These are phyloP conservation scores for Calliphora vomitoria DNA, from an alignment of 2,888 invertebrate genomes.

Conservation along the genomic window DNA sequence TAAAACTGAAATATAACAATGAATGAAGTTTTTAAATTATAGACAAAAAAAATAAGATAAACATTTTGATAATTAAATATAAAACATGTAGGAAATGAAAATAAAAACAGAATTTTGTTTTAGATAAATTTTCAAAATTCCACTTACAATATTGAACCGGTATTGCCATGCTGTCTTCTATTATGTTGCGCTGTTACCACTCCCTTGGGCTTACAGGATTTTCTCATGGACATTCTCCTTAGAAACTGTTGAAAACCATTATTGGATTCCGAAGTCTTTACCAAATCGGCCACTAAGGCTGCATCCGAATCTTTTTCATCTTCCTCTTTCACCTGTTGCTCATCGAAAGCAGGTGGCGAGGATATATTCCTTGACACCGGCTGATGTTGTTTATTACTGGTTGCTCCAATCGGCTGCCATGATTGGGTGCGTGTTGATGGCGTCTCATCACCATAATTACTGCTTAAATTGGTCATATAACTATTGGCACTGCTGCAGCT, in stretches of 20 bases:
- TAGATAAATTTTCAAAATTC: background rate
- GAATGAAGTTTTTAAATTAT: conserved; percentile 40
- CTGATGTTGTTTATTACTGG: conserved; percentile 78
- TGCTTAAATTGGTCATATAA: conserved; percentile 77
- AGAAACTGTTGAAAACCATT: conserved; percentile 83
- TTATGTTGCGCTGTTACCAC: conserved; percentile 45
- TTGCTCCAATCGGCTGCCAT: conserved; percentile 79
- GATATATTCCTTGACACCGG: conserved; percentile 85
- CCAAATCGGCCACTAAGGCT: conserved; percentile 57
- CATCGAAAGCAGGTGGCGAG: conserved; percentile 82
- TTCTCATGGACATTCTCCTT: conserved; percentile 83
- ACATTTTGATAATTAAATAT: conserved; percentile 12
- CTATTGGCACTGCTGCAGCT: conserved; percentile 80
- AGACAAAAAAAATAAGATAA: conserved; percentile 27
- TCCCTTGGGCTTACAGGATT: conserved; percentile 80
- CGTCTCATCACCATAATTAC: conserved; percentile 59
- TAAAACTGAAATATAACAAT: conserved; percentile 4
- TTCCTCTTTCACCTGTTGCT: conserved; percentile 44
- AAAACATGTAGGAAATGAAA: background rate
- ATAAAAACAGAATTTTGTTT: background rate
- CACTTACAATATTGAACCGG: conserved; percentile 84
- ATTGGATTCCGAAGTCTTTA: conserved; percentile 37
- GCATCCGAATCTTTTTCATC: conserved; percentile 62
- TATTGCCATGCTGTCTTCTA: conserved; percentile 78
- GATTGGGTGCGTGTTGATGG: conserved; percentile 79